Conservation (phyloP, 2,888 invertebrate species). For the Itoplectis maculator region DNA sequence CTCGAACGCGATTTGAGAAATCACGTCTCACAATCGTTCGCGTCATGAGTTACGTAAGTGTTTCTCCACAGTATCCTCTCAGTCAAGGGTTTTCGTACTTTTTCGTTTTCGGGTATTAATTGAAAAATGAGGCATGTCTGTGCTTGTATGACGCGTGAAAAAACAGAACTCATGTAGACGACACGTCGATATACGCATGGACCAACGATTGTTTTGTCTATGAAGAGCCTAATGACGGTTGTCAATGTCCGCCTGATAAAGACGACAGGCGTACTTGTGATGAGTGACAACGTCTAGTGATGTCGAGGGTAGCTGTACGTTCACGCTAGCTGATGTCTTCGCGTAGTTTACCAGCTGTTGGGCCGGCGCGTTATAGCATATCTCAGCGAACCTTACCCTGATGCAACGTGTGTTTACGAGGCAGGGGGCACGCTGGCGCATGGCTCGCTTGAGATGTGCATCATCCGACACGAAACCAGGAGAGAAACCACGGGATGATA, state of each 20-base stretch:
- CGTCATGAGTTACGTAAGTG: slow-evolving; percentile 25
- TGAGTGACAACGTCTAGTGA: slow-evolving; percentile 68
- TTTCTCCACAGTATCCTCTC: slow-evolving; percentile 31
- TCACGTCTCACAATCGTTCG: slow-evolving; percentile 39
- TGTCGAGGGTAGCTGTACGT: background rate
- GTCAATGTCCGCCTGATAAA: slow-evolving; percentile 64
- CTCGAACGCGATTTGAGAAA: slow-evolving; percentile 40
- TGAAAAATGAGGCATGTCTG: background rate
- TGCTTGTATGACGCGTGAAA: background rate
- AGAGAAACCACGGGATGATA: slow-evolving; percentile 75
- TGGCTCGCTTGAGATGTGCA: slow-evolving; percentile 65
- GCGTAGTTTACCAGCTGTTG: slow-evolving; percentile 75
- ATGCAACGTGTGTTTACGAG: slow-evolving; percentile 79
- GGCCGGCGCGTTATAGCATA: slow-evolving; percentile 67
- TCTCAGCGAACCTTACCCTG: slow-evolving; percentile 62
- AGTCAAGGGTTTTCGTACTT: background rate
- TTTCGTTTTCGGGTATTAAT: background rate
- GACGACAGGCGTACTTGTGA: slow-evolving; percentile 59
- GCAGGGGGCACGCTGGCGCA: slow-evolving; percentile 73
- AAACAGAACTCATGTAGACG: background rate
- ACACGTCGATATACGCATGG: background rate
- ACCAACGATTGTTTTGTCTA: slow-evolving; percentile 49
- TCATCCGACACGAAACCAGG: slow-evolving; percentile 60
- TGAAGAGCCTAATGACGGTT: slow-evolving; percentile 52
- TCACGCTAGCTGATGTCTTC: slow-evolving; percentile 68